A percentile compares a stretch with the other conserved stretches of the same genome.
Evolutionary conservation across 2,113 vertebrate species (phyloP).

Genomic region (Leuciscus idus): DNA sequence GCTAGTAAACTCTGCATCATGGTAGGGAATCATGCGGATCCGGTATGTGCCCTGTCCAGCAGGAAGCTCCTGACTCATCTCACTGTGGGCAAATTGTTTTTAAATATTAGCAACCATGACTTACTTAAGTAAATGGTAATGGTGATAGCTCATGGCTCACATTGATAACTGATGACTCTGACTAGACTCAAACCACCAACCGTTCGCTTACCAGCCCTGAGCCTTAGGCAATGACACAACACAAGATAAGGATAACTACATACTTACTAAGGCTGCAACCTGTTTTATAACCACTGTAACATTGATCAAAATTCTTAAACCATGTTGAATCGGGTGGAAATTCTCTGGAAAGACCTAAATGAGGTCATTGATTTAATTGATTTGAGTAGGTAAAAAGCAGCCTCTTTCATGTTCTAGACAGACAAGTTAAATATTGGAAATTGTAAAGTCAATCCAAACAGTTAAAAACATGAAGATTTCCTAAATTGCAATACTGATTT

Average conservation of each 20-base stretch:
- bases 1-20: slow-evolving; percentile 20
- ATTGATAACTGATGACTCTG: not conserved
- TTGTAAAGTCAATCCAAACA: not conserved
- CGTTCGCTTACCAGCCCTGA: not conserved
- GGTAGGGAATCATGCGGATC: slow-evolving; percentile 52
- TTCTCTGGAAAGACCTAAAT: not conserved
- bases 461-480: not conserved
- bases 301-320: not conserved
- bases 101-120: not conserved
- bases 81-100: slow-evolving; percentile 26
- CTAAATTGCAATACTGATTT: not conserved
- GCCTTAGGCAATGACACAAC: not conserved
- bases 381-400: not conserved
- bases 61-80: slow-evolving; percentile 38
- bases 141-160: not conserved
- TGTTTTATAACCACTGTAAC: not conserved
- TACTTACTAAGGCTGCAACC: not conserved
- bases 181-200: not conserved
- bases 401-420: not conserved
- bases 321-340: not conserved
- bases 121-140: not conserved
- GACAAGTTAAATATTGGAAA: not conserved
- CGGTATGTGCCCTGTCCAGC: slow-evolving; percentile 47
- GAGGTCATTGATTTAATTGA: not conserved
- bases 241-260: not conserved